Conservation (phyloP, 2,113 vertebrate species). For the Sebastes schlegelii region DNA sequence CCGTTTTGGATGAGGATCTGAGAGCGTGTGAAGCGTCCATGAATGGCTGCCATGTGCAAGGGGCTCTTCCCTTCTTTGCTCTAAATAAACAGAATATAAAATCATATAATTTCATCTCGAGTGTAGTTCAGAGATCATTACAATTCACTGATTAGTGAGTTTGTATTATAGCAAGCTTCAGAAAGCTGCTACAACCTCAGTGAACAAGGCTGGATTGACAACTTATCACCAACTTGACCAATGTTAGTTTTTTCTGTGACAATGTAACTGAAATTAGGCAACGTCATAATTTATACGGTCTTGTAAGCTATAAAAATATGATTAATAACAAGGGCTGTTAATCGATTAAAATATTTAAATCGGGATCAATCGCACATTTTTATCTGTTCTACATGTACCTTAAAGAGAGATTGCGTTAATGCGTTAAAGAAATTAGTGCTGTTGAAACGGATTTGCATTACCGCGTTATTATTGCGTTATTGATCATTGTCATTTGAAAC, state of each 20-base stretch:
- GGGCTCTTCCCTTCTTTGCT: slow-evolving; percentile 98
- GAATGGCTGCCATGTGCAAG: slow-evolving; percentile 98
- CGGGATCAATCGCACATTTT: no score
- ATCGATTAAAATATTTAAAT: no score
- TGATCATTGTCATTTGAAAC: neutral
- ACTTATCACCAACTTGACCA: neutral
- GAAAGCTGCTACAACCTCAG: neutral
- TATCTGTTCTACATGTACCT: no score
- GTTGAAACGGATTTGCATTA: no score
- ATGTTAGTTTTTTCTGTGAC: no score
- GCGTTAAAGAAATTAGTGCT: no score
- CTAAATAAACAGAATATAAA: slow-evolving; percentile 69
- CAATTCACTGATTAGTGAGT: neutral
- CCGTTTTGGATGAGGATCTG: slow-evolving; percentile 99
- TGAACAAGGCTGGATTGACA: neutral
- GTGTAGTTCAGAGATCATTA: neutral
- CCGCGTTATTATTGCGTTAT: no score
- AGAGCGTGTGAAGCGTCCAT: slow-evolving; percentile 96
- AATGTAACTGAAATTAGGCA: no score
- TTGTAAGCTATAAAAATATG: neutral
- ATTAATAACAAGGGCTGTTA: neutral
- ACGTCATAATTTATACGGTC: neutral
- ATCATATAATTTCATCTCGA: neutral
- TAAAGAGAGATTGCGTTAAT: no score
- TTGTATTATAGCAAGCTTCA: neutral